These are phyloP conservation scores for Bibio marci DNA, from an alignment of 2,888 invertebrate genomes.

Conservation along the genomic window DNA sequence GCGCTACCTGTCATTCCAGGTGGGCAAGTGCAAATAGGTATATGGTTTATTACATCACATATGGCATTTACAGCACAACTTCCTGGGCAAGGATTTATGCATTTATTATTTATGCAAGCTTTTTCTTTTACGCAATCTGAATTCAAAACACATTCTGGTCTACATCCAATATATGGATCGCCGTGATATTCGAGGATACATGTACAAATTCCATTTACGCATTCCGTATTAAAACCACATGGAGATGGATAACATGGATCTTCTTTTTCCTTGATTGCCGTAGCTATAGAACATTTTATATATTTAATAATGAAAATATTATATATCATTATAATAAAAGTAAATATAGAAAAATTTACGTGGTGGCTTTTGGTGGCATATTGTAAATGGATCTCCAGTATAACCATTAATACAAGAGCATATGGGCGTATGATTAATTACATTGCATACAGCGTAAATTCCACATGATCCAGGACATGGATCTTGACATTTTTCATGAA, in stretches of 20 bases:
- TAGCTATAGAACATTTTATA: too few species aligned
- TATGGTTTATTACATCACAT: constrained; percentile 68
- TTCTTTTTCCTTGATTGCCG: constrained; percentile 29
- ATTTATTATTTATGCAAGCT: constrained; percentile 64
- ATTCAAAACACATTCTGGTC: constrained; percentile 68
- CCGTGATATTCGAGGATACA: constrained; percentile 61
- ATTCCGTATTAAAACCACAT: constrained; percentile 66
- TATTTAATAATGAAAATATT: too few species aligned
- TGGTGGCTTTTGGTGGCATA: constrained; percentile 36
- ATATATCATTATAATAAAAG: too few species aligned
- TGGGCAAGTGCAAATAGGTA: constrained; percentile 70
- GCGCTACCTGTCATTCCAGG: constrained; percentile 61
- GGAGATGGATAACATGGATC: constrained; percentile 53
- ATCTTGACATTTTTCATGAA: too few species aligned
- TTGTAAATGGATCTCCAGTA: constrained; percentile 55
- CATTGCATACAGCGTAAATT: constrained; percentile 56
- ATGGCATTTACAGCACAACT: constrained; percentile 61
- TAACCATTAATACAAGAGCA: constrained; percentile 53
- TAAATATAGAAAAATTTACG: neutral
- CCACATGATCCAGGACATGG: constrained; percentile 62
- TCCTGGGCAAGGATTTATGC: constrained; percentile 63
- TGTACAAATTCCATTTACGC: constrained; percentile 50
- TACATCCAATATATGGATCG: constrained; percentile 50
- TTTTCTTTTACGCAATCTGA: constrained; percentile 58
- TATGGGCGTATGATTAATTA: constrained; percentile 67